A percentile compares a stretch with the other conserved stretches of the same genome.
Evolutionary conservation across 2,888 invertebrate genomes (phyloP).

Genomic region (Protodeltote pygarga): DNA sequence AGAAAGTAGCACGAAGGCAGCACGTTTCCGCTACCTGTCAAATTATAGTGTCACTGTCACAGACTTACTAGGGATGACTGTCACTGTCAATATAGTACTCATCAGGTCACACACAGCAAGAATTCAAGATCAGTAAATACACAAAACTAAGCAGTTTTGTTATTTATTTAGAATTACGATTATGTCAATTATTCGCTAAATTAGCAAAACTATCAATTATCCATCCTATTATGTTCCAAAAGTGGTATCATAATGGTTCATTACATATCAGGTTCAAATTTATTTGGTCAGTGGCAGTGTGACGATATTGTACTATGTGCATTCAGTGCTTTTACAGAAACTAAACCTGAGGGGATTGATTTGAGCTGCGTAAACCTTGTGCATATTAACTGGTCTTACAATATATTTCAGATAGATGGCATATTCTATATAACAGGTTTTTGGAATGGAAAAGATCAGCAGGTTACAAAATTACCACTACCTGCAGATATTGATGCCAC

Average conservation of each 20-base stretch:
- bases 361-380: conserved; percentile 49
- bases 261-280: conserved; percentile 72
- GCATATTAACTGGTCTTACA: conserved; percentile 76
- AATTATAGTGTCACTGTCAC: too few relatives aligned
- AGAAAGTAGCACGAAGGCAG: too few relatives aligned
- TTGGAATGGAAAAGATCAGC: conserved; percentile 61
- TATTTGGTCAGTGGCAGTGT: conserved; percentile 78
- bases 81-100: background rate
- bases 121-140: conserved; percentile 34
- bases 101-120: conserved; percentile 33
- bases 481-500: conserved; percentile 52
- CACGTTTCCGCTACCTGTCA: too few relatives aligned
- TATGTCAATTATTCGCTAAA: too few relatives aligned
- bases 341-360: conserved; percentile 28
- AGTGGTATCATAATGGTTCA: conserved; percentile 51
- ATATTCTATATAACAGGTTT: conserved; percentile 69
- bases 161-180: too few relatives aligned
- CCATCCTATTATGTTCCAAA: too few relatives aligned
- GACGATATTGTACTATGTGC: conserved; percentile 53
- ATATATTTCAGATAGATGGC: conserved; percentile 62
- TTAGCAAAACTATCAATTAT: too few relatives aligned
- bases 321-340: conserved; percentile 53
- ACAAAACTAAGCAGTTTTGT: too few relatives aligned
- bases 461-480: conserved; percentile 56
- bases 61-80: too few relatives aligned